Percentiles rank a stretch among this genome's conserved stretches.
phyloP scores from a whole-genome alignment of 2,797 vertebrate genomes.

The Pampus argenteus region DNA sequence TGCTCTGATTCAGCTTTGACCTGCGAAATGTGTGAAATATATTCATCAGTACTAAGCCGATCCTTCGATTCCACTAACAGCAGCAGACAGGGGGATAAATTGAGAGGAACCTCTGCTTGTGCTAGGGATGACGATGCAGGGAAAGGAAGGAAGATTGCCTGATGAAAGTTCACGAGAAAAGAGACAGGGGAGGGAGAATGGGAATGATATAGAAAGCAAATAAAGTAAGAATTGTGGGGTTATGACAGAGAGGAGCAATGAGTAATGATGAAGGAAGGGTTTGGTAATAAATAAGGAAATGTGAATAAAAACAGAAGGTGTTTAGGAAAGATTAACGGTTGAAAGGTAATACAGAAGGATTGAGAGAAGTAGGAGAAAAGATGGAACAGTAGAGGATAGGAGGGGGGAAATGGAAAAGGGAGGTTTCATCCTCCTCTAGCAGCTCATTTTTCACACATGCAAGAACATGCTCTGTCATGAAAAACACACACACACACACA shows the following conservation, averaged over 20 bases:
- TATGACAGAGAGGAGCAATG: neutral
- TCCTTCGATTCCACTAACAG: too few species aligned
- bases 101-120: too few species aligned
- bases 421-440: constrained; percentile 38
- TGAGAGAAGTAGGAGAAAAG: constrained; percentile 5
- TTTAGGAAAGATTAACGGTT: neutral
- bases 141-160: neutral
- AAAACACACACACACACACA: constrained; percentile 13
- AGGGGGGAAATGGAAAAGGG: constrained; percentile 1
- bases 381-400: neutral
- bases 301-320: neutral
- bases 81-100: too few species aligned
- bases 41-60: too few species aligned
- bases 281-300: neutral
- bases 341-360: neutral
- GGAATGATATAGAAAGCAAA: neutral
- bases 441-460: constrained; percentile 52
- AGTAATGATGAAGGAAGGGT: neutral
- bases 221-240: neutral
- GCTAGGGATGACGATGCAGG: too few species aligned
- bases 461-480: constrained; percentile 24
- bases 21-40: neutral
- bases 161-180: neutral
- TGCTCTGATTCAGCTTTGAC: neutral
- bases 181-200: neutral